Conservation (phyloP, 2,888 invertebrate genomes). For the Noctua comes region DNA sequence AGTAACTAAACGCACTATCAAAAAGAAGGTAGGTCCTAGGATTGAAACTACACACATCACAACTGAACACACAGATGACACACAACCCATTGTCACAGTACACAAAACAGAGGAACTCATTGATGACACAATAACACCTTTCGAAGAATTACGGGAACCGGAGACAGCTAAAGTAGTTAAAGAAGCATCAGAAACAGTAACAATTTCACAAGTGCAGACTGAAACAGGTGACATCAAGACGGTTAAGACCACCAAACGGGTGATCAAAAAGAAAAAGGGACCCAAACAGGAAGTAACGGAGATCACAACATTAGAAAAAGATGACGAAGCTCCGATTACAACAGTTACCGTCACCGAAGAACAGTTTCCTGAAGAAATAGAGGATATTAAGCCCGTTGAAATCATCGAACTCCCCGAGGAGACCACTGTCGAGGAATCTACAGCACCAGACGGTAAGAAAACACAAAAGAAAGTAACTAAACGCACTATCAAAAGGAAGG, state of each 20-base stretch:
- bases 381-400: conserved; percentile 40
- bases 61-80: conserved; percentile 46
- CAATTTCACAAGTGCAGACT: conserved; percentile 56
- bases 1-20: neutral
- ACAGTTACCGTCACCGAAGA: neutral
- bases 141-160: neutral
- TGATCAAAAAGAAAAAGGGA: conserved; percentile 68
- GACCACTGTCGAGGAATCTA: conserved; percentile 53
- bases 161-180: conserved; percentile 34
- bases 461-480: conserved; percentile 57
- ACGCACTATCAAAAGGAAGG: conserved; percentile 26
- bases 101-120: conserved; percentile 40
- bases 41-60: conserved; percentile 51
- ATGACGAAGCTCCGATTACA: neutral
- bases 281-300: conserved; percentile 64
- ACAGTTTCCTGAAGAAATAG: conserved; percentile 25
- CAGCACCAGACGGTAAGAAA: conserved; percentile 71
- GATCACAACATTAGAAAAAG: conserved; percentile 44
- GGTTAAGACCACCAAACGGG: conserved; percentile 71
- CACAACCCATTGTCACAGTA: conserved; percentile 28
- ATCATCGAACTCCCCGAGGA: conserved; percentile 69
- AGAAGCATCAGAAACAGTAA: conserved; percentile 22
- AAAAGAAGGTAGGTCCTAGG: neutral
- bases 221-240: conserved; percentile 40
- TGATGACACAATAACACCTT: conserved; percentile 25